These are phyloP conservation scores for Otolemur garnettii DNA, from an alignment of 2,113 vertebrate species.

Conservation along the genomic window DNA sequence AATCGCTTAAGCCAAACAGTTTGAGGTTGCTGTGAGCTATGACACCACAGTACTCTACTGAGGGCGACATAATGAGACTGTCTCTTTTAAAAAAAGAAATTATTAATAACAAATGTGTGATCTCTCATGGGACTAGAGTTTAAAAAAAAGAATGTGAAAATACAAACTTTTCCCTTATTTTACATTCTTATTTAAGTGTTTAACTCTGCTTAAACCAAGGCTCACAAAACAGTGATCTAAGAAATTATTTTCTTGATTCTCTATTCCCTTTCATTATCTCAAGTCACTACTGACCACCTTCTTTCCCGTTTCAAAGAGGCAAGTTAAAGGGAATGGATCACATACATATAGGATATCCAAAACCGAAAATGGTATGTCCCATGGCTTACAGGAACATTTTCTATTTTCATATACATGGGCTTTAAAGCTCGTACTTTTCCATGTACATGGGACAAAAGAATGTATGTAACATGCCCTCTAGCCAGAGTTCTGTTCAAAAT, in stretches of 20 bases:
- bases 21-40: too few species aligned
- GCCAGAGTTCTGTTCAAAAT: slow-evolving; percentile 31
- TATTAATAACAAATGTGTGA: not conserved
- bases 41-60: too few species aligned
- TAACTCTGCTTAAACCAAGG: not conserved
- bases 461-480: not conserved
- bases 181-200: not conserved
- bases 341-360: not conserved
- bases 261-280: not conserved
- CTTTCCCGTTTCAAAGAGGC: not conserved
- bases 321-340: not conserved
- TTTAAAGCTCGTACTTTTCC: not conserved
- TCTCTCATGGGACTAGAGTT: too few species aligned
- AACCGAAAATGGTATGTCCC: not conserved
- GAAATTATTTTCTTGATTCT: not conserved
- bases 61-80: too few species aligned
- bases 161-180: not conserved
- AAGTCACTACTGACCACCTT: not conserved
- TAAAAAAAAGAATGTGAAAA: not conserved
- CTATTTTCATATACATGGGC: not conserved
- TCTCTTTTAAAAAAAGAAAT: too few species aligned
- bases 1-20: too few species aligned
- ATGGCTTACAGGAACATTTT: not conserved
- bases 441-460: not conserved
- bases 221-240: not conserved